Percentiles rank a stretch among this genome's conserved stretches.
Conservation (phyloP, 2,888 invertebrate genomes). For the Molorchus minor region DNA sequence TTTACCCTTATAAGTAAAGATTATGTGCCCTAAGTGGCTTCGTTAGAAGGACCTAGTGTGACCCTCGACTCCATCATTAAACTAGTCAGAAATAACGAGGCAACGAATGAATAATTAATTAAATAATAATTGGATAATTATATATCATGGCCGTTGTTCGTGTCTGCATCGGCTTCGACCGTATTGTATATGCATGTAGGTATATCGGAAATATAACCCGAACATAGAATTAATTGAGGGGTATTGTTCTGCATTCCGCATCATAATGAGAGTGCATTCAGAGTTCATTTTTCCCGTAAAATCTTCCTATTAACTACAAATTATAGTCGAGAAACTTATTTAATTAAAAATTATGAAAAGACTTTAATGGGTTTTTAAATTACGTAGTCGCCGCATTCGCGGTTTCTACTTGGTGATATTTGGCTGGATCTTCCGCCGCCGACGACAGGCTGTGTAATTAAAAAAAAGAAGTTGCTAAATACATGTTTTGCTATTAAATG, state of each 20-base stretch:
- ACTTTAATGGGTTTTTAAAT: constrained; percentile 7
- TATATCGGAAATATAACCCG: constrained; percentile 12
- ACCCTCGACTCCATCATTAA: constrained; percentile 17
- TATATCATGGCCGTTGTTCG: constrained; percentile 23
- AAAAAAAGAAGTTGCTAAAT: too few relatives aligned
- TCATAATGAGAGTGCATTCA: constrained; percentile 17
- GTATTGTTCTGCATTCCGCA: constrained; percentile 1
- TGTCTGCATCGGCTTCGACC: constrained; percentile 2
- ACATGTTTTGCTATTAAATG: too few relatives aligned
- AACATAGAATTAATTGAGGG: constrained; percentile 18
- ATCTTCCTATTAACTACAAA: not conserved
- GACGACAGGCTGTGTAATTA: too few relatives aligned
- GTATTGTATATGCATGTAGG: constrained; percentile 18
- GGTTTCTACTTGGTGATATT: too few relatives aligned
- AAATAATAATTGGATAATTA: constrained; percentile 32
- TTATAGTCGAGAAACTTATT: constrained; percentile 7
- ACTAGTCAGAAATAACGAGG: constrained; percentile 21
- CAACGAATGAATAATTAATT: constrained; percentile 26
- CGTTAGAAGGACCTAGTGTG: constrained; percentile 8
- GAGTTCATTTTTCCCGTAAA: not conserved
- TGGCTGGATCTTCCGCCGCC: too few relatives aligned
- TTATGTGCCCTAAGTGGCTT: constrained; percentile 17
- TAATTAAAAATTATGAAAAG: constrained; percentile 15
- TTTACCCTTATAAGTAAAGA: not conserved
- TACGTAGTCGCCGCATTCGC: too few relatives aligned